Evolutionary conservation across 2,113 vertebrate genomes (phyloP).

Genomic region (Lagenorhynchus albirostris): DNA sequence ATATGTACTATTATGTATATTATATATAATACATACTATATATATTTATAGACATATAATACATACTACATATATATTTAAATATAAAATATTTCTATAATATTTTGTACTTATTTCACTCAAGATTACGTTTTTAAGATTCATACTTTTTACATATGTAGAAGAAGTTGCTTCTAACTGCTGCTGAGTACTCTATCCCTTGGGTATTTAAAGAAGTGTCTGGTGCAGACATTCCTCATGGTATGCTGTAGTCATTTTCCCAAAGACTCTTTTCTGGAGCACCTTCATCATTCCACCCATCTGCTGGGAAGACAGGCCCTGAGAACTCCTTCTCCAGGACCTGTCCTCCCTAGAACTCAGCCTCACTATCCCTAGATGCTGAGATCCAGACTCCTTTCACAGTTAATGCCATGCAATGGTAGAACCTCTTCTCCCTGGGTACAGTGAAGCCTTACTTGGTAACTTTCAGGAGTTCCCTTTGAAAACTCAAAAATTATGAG

Average conservation of each 20-base stretch:
- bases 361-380: background rate
- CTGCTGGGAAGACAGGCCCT: background rate
- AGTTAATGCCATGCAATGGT: background rate
- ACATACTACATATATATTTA: too few relatives aligned
- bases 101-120: background rate
- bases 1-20: background rate
- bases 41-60: too few relatives aligned
- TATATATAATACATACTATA: background rate
- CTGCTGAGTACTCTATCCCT: background rate
- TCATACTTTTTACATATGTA: background rate
- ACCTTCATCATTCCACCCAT: background rate
- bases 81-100: background rate
- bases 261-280: background rate
- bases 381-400: background rate
- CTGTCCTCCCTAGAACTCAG: background rate
- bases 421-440: background rate
- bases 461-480: background rate
- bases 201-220: background rate
- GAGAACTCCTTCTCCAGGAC: background rate
- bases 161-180: background rate
- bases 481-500: background rate
- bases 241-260: background rate
- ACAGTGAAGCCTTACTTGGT: background rate
- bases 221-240: background rate
- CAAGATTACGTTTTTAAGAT: background rate